Evolutionary conservation across 2,888 invertebrate genomes (phyloP), one percentile per base, ranked within the genome.

Genomic region (Hetaerina titia): DNA sequence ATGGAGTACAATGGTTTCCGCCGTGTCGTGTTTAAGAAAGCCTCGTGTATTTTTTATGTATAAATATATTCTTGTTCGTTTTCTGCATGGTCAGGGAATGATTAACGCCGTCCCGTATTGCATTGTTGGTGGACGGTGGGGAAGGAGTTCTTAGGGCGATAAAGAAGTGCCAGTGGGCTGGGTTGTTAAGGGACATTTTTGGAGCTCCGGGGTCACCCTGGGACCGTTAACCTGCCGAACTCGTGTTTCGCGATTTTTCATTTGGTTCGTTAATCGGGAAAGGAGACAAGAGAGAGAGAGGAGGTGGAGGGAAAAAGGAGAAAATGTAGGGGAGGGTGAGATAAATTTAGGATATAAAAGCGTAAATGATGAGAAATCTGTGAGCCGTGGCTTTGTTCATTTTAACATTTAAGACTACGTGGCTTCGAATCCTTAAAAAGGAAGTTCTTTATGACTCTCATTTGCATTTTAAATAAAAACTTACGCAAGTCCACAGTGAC

Each of bases 21-120:
- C n/a, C 25, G 69, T 56, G 57, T 81, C 81, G 25, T 25, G 31
- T 81, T 25, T 81, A 81, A 31, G 81, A 81, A 13, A 31, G 81
- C 22, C 31, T 15, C 2, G 31, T 81, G 81, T 81, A 81, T 81
- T 81, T 31, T 81, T 22, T n/a, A 81, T 22, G 69, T 92, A 69
- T 69, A n/a, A 31, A 31, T 64, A 64, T 90, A 15, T 63, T 90
- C 64, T 64, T 45, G 0, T 81, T 25, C 90, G 17, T 63, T 63
- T 63, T n/a, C 90, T 9, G 63, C 60, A 25, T 63, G 60, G 90
- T 90, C 69, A 92, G 92, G 92, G 89, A 69, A 92, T 56, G 92
- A 92, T 92, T 92, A 92, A 92, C 92, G 92, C 58, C 58, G 56
- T 2, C 22, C 13, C 57, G 57, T n/a, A 57, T 58, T 89, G 58